Evolutionary conservation across 2,797 vertebrate genomes (phyloP).

Genomic region (Bucorvus abyssinicus): DNA sequence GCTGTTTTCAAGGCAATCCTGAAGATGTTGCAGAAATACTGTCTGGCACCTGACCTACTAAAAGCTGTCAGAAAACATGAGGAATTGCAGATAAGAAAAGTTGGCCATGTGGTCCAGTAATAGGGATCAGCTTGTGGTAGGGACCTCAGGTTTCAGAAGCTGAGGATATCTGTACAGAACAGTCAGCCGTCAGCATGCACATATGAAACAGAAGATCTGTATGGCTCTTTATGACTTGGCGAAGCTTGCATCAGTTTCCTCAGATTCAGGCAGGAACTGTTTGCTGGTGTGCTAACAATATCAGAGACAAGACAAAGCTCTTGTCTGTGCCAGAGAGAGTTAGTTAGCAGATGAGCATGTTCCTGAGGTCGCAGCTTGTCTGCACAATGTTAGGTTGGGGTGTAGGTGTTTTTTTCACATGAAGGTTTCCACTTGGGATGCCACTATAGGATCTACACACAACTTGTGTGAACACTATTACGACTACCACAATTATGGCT

Average conservation of each 20-base stretch:
- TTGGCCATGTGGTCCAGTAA: not conserved
- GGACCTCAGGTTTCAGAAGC: not conserved
- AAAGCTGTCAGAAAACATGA: slow-evolving; percentile 19
- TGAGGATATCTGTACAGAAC: not conserved
- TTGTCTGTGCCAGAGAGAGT: not conserved
- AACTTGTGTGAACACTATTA: rapidly evolving
- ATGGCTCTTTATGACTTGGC: not conserved
- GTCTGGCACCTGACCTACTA: slow-evolving; percentile 16
- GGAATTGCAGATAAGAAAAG: not conserved
- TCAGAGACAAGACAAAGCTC: not conserved
- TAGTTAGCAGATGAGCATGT: not conserved
- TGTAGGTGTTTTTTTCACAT: not conserved
- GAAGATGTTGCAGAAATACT: not conserved
- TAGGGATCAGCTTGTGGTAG: not conserved
- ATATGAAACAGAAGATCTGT: not conserved
- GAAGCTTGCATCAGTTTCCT: not conserved
- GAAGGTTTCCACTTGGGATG: not conserved
- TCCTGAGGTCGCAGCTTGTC: not conserved
- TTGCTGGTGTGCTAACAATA: not conserved
- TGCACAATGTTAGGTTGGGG: not conserved
- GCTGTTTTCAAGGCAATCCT: not conserved
- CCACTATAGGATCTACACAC: not conserved
- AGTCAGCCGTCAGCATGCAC: not conserved
- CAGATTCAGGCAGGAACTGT: not conserved
- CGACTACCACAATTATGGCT: not conserved